Evolutionary conservation across 2,113 vertebrate genomes (phyloP).

Genomic region (Prunella himalayana): DNA sequence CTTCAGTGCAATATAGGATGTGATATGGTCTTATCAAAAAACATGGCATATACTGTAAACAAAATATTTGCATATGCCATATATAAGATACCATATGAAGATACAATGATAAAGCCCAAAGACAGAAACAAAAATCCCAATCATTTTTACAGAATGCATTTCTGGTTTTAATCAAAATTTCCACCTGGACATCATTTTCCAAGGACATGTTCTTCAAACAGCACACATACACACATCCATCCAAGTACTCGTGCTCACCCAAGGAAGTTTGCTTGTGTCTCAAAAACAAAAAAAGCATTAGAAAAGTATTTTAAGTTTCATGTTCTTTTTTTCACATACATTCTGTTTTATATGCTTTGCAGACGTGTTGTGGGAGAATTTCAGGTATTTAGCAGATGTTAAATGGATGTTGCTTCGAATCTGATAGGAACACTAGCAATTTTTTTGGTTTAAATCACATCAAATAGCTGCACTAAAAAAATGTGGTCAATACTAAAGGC

Average conservation of each 20-base stretch:
- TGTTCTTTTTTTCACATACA: neutral
- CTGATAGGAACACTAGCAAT: constrained; percentile 39
- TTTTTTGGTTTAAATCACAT: constrained; percentile 48
- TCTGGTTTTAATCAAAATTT: neutral
- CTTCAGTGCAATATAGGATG: neutral
- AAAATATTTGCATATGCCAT: neutral
- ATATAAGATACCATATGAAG: neutral
- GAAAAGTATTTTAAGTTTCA: neutral
- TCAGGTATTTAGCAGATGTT: constrained; percentile 56
- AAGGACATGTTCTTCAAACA: neutral
- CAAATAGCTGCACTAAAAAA: constrained; percentile 46
- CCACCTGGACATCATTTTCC: neutral
- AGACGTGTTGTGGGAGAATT: neutral
- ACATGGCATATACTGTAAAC: neutral
- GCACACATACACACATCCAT: neutral
- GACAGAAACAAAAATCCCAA: neutral
- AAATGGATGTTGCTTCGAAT: constrained; percentile 22
- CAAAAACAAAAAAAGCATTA: neutral
- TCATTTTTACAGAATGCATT: neutral
- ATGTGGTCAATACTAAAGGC: neutral
- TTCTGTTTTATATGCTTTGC: neutral
- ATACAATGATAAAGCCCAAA: neutral
- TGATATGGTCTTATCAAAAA: neutral
- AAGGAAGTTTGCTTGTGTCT: neutral
- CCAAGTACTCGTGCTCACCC: neutral